Base-by-base conservation (phyloP, 2,888 invertebrate species). In the Lepidonotus clava region DNA sequence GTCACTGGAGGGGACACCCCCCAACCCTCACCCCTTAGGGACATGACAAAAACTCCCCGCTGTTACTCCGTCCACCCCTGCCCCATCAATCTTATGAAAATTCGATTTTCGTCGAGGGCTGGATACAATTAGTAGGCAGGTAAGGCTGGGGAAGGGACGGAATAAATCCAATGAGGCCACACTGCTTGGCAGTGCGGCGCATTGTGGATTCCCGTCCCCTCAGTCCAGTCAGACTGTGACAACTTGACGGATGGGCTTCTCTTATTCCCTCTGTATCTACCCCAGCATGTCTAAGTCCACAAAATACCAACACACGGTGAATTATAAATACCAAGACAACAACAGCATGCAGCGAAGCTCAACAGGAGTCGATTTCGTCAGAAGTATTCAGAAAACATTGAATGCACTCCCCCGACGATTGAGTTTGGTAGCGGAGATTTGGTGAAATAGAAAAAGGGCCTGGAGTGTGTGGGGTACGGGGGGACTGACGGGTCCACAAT, bases 51-150 rank as follows among this genome's bases (percentile, higher is more conserved):
- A 80, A 28, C 76, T 40, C 8, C 51, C n/a, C 24, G 24, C 14
- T 46, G 80, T 28, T 41, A 28, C 80, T 0, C 80, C 41, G 46
- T 80, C 80, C 51, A 32, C 41, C n/a, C 1, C 11, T 5, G 28
- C 46, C 28, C 80, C 32, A 80, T 80, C 80, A 80, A 80, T 80
- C 80, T 80, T 46, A 28, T n/a, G 24, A n/a, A 80, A 80, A 80
- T 80, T 80, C 80, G 46, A 80, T 80, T 80, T 41, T 41, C 32
- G 80, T 51, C 24, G 80, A 32, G 14, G 38, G 46, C 51, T 6
- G 80, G 41, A 46, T 32, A 80, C 80, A 41, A 80, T 80, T 80
- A 80, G 80, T 80, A 80, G 46, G 80, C 80, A 80, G 80, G 80
- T 80, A 34, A 46, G 80, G 80, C 36, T 14, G 46, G 40, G 46